Percentiles rank a stretch among this genome's conserved stretches.
Evolutionary conservation across 2,797 vertebrate species (phyloP).

Genomic region (Arremon aurantiirostris): DNA sequence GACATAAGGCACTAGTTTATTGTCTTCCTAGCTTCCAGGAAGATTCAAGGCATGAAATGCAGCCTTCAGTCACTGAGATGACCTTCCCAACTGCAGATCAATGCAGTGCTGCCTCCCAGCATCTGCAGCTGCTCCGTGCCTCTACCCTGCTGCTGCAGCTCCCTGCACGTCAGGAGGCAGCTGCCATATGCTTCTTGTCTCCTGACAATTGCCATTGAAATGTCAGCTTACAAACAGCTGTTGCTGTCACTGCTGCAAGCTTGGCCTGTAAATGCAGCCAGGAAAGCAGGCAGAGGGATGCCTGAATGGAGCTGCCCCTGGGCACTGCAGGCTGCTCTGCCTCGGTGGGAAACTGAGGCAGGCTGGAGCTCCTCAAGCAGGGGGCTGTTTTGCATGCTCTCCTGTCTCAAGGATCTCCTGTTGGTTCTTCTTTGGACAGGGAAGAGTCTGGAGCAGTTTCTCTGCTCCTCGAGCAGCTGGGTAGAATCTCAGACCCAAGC

Average conservation of each 20-base stretch:
- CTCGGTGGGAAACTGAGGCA: not conserved
- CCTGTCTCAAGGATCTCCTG: not conserved
- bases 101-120: not conserved
- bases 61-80: not conserved
- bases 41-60: not conserved
- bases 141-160: not conserved
- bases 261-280: not conserved
- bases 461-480: not conserved
- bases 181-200: not conserved
- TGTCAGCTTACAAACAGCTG: conserved; percentile 42
- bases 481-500: not conserved
- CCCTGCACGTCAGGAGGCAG: not conserved
- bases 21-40: not conserved
- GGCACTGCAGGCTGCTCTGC: not conserved
- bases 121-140: not conserved
- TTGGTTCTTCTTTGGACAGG: not conserved
- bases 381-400: not conserved
- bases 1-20: not conserved
- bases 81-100: not conserved
- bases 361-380: not conserved
- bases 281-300: not conserved
- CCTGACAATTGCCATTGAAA: conserved; percentile 21
- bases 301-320: not conserved
- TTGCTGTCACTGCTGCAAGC: not conserved
- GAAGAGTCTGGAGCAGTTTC: not conserved